Evolutionary conservation across 2,113 vertebrate species (phyloP), one percentile per base, ranked within the genome.

Genomic region (Accipiter cooperii): DNA sequence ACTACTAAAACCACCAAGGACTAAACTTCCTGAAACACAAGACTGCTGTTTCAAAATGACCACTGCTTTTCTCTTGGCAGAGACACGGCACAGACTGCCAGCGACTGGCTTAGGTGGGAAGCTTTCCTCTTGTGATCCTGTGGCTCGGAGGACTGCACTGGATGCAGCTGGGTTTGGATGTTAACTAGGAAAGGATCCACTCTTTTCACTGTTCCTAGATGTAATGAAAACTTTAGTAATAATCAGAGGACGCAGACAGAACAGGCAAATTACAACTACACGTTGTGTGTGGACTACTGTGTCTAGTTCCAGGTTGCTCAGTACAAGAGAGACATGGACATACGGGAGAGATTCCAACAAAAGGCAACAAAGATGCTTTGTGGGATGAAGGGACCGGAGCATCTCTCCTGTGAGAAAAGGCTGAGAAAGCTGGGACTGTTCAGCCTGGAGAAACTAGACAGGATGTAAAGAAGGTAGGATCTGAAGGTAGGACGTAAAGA

Each of bases 1-100:
- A 57, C 13, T 58, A 57, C 13, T 74, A 49, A 68, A 52, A 0
- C 5, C 11, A 42, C 4, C 12, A 47, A n/a, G 1, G 1, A 13
- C 51, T 22, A n/a, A 58, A 38, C 8, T 54, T 68, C 13, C 34
- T 54, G 55, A 63, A 87, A 76, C 20, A 47, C 12, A n/a, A 22
- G 65, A 51, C 7, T 36, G 38, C 10, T 73, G 16, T 55, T 52
- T 89, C 46, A 66, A 77, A 84, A 54, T 24, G 10, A 73, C 26
- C 14, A 46, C 22, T 52, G 3, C 5, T n/a, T 71, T 58, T 46
- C 20, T 64, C 5, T n/a, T 84, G 22, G 9, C 29, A 64, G 70
- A 44, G 25, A 31, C 33, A 17, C 33, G 24, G 13, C 11, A 49
- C 31, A 55, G 24, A 63, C 11, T 57, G 8, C 16, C 33, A 44